Evolutionary conservation across 2,888 invertebrate species (phyloP), one percentile per base, ranked within the genome.

Genomic region (Scaptodrosophila latifasciaeformis): DNA sequence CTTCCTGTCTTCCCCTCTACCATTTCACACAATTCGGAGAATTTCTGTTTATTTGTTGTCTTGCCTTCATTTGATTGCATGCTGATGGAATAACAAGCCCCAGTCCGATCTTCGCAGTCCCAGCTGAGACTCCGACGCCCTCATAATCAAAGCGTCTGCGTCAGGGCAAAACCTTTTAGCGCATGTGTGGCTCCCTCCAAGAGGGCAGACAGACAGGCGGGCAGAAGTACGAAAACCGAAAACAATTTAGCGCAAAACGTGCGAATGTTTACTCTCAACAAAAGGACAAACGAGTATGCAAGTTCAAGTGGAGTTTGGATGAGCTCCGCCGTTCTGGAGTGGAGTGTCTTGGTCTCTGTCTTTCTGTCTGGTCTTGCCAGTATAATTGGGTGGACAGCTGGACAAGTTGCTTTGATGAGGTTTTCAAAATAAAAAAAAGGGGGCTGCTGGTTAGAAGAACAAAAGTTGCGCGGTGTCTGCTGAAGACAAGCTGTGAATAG

Each of bases 211-310:
- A 34, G 13, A 15, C 7, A 15, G 37, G 4, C 17, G 17, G 10
- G 18, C 17, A 39, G 48, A 49, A 29, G 40, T 43, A 56, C 54
- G 43, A 56, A 50, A 51, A 45, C 30, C 55, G 52, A 71, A 71
- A 64, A 59, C 62, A 69, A 65, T 69, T 76, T 67, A 72, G 54
- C 59, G 46, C 62, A 67, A 74, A 71, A 65, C 78, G 76, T 78
- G 80, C 71, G 77, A 79, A 70, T 78, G 63, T 79, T 74, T 78
- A 65, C 62, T 74, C 56, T 59, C 57, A 24, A 24, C 24, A 49
- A 42, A 62, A 51, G 49, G 47, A 53, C 60, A 60, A 60, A 10
- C 31, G 13, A 18, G 19, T 31, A 47, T 13, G 15, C 24, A 48
- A 48, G 19, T 39, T 34, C 21, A 34, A 45, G 27, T n/a, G 34